A percentile compares a stretch with the other conserved stretches of the same genome.
Conservation (phyloP, 2,888 invertebrate species). For the Tromatobia lineatoria region DNA sequence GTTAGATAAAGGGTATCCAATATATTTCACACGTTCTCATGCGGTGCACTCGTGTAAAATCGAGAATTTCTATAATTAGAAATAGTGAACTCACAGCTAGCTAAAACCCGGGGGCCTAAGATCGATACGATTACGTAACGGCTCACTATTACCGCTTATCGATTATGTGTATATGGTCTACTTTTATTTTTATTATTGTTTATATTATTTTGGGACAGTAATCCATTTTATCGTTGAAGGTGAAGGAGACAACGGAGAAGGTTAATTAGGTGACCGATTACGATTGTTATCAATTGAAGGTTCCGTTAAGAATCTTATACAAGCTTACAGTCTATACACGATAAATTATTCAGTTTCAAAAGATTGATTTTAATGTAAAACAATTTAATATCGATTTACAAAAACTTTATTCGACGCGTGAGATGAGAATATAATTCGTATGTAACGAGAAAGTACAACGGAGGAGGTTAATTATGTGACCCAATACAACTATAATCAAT, state of each 20-base stretch:
- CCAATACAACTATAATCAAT: no score
- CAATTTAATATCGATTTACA: not conserved
- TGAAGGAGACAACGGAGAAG: no score
- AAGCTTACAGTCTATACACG: no score
- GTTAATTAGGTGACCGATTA: no score
- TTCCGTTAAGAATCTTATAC: no score
- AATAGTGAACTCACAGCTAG: slow-evolving; percentile 31
- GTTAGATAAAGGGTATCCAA: not conserved
- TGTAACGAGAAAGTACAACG: not conserved
- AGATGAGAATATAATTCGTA: not conserved
- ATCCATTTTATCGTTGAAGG: not conserved
- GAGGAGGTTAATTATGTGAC: no score
- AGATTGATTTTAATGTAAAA: not conserved
- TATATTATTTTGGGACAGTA: no score
- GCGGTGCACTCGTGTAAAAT: not conserved
- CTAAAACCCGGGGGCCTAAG: not conserved
- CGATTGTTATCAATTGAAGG: no score
- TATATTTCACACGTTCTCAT: slow-evolving; percentile 6
- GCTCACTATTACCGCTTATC: not conserved
- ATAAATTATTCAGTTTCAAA: not conserved
- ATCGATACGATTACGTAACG: not conserved
- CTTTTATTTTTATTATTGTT: not conserved
- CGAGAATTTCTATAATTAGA: slow-evolving; percentile 41
- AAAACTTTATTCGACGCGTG: no score
- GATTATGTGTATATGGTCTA: not conserved